phyloP scores from a whole-genome alignment of 1,140 invertebrate genomes.

The Pseudachorutes palmiensis region DNA sequence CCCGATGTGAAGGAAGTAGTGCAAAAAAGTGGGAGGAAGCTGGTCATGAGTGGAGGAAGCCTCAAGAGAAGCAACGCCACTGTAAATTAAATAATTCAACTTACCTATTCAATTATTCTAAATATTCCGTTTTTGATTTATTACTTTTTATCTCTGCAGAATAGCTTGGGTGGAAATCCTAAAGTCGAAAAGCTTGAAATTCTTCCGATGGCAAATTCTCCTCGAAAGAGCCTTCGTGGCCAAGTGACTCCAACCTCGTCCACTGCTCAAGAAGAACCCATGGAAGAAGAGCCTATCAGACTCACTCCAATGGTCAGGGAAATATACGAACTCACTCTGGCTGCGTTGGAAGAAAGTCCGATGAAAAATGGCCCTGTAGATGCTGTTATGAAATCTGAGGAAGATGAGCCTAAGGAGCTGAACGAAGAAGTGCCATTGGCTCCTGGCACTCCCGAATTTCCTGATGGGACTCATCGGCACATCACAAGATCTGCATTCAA shows the following conservation, averaged over 20 bases:
- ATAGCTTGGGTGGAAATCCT: not conserved
- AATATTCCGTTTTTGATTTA: too few species aligned
- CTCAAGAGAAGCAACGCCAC: not conserved
- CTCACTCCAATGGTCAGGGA: constrained; percentile 33
- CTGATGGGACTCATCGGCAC: too few species aligned
- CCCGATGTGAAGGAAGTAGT: not conserved
- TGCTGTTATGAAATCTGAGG: not conserved
- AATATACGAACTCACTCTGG: constrained; percentile 27
- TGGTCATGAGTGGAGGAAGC: not conserved
- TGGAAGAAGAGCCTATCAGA: too few species aligned
- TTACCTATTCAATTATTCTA: constrained; percentile 6
- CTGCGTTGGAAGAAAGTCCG: constrained; percentile 20
- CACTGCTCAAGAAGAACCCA: too few species aligned
- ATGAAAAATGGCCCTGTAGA: not conserved
- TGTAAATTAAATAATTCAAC: not conserved
- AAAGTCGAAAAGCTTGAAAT: not conserved
- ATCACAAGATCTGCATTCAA: too few species aligned
- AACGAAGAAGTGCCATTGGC: too few species aligned
- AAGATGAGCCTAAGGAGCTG: not conserved
- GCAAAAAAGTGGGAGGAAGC: not conserved
- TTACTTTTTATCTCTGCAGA: too few species aligned
- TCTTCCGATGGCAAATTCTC: not conserved
- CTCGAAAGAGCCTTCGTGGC: not conserved
- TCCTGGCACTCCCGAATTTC: too few species aligned
- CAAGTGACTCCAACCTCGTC: too few species aligned